These are phyloP conservation scores for Atopsyche davidsoni DNA, from an alignment of 1,140 invertebrate species.

Conservation along the genomic window DNA sequence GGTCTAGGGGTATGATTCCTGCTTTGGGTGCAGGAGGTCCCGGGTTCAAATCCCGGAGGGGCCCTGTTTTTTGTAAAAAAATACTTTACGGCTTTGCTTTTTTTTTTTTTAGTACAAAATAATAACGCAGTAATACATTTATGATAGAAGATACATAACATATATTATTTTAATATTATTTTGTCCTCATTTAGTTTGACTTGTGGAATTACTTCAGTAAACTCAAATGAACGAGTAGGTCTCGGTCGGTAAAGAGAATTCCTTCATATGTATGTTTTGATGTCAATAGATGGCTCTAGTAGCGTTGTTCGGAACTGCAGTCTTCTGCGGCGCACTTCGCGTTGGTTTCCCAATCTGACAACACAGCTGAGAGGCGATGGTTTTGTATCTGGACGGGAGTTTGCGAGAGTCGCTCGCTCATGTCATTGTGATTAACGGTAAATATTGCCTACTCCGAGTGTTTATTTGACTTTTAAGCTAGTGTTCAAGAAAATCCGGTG, in stretches of 20 bases:
- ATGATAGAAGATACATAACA: not conserved
- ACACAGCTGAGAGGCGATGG: constrained; percentile 10
- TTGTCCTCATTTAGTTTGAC: no score
- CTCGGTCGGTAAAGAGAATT: constrained; percentile 1
- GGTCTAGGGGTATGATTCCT: constrained; percentile 57
- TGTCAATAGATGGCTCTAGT: not conserved
- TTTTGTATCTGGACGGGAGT: not conserved
- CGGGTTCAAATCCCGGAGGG: constrained; percentile 64
- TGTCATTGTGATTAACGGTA: constrained; percentile 22
- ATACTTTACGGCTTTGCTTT: constrained; percentile 14
- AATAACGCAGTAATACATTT: not conserved
- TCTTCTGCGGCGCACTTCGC: not conserved
- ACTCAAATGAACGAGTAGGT: not conserved
- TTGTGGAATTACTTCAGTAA: no score
- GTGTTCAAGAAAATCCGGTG: not conserved
- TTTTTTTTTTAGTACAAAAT: constrained; percentile 15
- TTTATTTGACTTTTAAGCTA: not conserved
- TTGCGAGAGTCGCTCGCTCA: not conserved
- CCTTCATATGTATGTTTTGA: no score
- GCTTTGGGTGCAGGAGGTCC: constrained; percentile 60
- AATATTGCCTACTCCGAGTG: constrained; percentile 6
- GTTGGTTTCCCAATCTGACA: not conserved
- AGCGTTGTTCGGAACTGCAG: not conserved
- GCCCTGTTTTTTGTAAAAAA: constrained; percentile 47
- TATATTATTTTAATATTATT: no score